Evolutionary conservation across 2,888 invertebrate genomes (phyloP).

Genomic region (Pomacea canaliculata): DNA sequence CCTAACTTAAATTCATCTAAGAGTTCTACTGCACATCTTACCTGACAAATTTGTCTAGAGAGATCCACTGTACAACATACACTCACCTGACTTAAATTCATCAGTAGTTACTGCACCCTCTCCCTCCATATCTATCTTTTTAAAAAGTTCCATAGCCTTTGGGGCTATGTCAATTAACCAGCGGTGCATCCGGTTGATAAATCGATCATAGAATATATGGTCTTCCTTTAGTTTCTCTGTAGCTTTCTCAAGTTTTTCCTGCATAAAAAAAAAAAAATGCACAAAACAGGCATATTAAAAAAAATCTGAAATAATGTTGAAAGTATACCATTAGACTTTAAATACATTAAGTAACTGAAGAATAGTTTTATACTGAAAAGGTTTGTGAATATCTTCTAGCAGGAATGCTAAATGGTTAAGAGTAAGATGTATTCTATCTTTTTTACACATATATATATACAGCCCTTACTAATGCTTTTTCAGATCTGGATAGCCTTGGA

Average conservation of each 20-base stretch:
- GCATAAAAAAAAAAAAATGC: slow-evolving; percentile 24
- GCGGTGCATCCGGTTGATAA: slow-evolving; percentile 60
- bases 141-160: slow-evolving; percentile 51
- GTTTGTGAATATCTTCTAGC: too few species aligned
- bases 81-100: slow-evolving; percentile 65
- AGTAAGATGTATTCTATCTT: too few species aligned
- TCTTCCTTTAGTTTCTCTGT: slow-evolving; percentile 50
- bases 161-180: slow-evolving; percentile 58
- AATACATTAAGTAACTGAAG: too few species aligned
- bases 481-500: slow-evolving; percentile 48
- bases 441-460: too few species aligned
- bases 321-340: too few species aligned
- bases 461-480: slow-evolving; percentile 49
- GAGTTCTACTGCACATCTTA: too few species aligned
- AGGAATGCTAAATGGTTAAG: too few species aligned
- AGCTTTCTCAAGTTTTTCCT: slow-evolving; percentile 60
- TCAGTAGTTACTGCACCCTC: slow-evolving; percentile 60
- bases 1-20: too few species aligned
- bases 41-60: too few species aligned
- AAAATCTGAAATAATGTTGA: too few species aligned
- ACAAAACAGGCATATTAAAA: neutral
- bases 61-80: too few species aligned
- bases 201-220: slow-evolving; percentile 48
- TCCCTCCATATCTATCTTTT: slow-evolving; percentile 55
- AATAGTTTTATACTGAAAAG: too few species aligned